A percentile compares a stretch with the other conserved stretches of the same genome.
These are phyloP conservation scores for Argyrosomus japonicus DNA, from an alignment of 2,113 vertebrate species.

Conservation along the genomic window DNA sequence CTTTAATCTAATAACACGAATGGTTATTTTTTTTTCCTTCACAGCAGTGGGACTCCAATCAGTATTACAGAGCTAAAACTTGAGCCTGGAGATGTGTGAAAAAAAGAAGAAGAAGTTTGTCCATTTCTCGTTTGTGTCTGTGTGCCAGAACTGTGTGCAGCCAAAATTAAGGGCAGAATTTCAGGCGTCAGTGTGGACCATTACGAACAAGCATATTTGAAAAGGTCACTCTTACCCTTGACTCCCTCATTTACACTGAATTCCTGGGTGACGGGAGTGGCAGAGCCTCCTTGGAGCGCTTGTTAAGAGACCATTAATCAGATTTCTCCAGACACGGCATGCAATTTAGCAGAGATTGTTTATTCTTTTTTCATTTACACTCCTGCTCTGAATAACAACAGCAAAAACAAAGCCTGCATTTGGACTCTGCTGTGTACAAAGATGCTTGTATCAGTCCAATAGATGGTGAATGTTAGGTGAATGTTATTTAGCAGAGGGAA, in stretches of 20 bases:
- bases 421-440: constrained; percentile 3
- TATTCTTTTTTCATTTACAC: neutral
- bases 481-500: neutral
- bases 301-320: constrained; percentile 62
- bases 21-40: neutral
- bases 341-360: constrained; percentile 43
- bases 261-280: constrained; percentile 27
- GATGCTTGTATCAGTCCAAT: neutral
- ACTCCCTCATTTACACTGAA: constrained; percentile 46
- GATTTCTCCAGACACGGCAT: constrained; percentile 36
- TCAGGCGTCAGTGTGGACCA: neutral
- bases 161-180: constrained; percentile 13
- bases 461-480: no score
- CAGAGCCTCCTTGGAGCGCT: constrained; percentile 37
- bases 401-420: constrained; percentile 9
- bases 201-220: constrained; percentile 36
- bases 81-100: neutral
- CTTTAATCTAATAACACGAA: neutral
- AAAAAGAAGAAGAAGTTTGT: neutral
- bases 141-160: neutral
- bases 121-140: neutral
- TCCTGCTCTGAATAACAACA: constrained; percentile 20
- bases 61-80: neutral
- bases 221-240: constrained; percentile 62
- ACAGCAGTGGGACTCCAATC: neutral